Base-by-base conservation (phyloP, 2,797 vertebrate species). In the Pseudopleuronectes americanus region DNA sequence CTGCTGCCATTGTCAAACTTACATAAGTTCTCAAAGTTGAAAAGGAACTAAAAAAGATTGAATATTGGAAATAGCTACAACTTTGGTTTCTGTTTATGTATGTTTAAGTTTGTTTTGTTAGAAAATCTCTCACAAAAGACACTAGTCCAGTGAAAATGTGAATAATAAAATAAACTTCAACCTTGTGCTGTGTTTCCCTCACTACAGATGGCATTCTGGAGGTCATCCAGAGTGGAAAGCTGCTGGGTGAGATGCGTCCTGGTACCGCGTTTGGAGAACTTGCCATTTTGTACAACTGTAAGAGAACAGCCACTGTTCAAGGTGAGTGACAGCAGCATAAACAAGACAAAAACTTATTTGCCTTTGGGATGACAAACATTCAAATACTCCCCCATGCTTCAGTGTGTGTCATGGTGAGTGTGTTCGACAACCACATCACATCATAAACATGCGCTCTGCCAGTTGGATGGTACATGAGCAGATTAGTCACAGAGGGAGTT, bases 261-360 rank as follows among this genome's bases (percentile, higher is more conserved):
- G 94, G 94, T 19, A 94, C 94, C 5, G 95, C 92, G 0, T 95
- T 95, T 62, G 94, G 95, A 67, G 95, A 95, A 81, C 79, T 95
- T 80, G 95, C 95, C 33, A 95, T 95, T 26, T 84, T 95, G 26
- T 95, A 95, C 87, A 95, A 95, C 86, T 95, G 95, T 69, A 94
- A 95, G 73, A 91, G 95, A 82, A 95, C 95, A 19, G 95, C 95
- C 19, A 95, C 93, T 1, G 93, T 95, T 14, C 95, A 92, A 93
- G 94, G 94, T 95, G 67, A 89, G 87, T 47, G 23, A 65, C 38
- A 45, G 53, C 22, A 13, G 7, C 16, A 17, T 8, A 31, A 31
- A 31, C 28, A 31, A 8, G 31, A 54, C 8, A 19, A 4, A 53
- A 52, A 31, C 14, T 22, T 14, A 5, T 47, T n/a, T 33, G 14